Evolutionary conservation across 2,797 vertebrate genomes (phyloP).

Genomic region (Clangula hyemalis): DNA sequence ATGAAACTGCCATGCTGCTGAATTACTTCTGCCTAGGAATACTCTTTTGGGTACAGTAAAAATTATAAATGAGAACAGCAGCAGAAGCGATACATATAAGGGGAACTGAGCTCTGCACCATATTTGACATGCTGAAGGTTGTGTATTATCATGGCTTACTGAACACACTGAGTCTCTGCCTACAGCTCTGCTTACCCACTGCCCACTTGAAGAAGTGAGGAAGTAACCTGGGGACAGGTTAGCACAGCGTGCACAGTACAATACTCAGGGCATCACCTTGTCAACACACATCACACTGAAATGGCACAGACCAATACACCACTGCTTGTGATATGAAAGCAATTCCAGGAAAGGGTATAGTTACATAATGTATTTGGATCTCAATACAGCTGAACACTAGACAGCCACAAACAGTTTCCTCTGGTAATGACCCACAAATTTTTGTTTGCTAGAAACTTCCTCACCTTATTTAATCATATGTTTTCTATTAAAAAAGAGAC

Average conservation of each 20-base stretch:
- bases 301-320: not conserved
- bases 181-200: not conserved
- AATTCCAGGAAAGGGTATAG: not conserved
- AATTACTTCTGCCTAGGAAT: slow-evolving; percentile 46
- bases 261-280: not conserved
- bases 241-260: not conserved
- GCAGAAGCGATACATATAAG: not conserved
- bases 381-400: not conserved
- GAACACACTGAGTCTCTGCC: not conserved
- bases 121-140: slow-evolving; percentile 45
- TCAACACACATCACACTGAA: not conserved
- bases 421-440: not conserved
- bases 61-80: slow-evolving; percentile 59
- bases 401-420: not conserved
- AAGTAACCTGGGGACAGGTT: not conserved
- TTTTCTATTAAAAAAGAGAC: not conserved
- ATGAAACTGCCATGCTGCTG: slow-evolving; percentile 56
- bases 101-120: slow-evolving; percentile 11
- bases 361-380: not conserved
- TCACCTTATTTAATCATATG: not conserved
- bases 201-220: not conserved
- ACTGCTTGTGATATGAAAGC: not conserved
- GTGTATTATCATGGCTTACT: not conserved
- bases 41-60: slow-evolving; percentile 58
- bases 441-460: not conserved